Percentiles rank a stretch among this genome's conserved stretches.
Conservation (phyloP, 2,888 invertebrate species). For the Caenorhabditis panamensis region DNA sequence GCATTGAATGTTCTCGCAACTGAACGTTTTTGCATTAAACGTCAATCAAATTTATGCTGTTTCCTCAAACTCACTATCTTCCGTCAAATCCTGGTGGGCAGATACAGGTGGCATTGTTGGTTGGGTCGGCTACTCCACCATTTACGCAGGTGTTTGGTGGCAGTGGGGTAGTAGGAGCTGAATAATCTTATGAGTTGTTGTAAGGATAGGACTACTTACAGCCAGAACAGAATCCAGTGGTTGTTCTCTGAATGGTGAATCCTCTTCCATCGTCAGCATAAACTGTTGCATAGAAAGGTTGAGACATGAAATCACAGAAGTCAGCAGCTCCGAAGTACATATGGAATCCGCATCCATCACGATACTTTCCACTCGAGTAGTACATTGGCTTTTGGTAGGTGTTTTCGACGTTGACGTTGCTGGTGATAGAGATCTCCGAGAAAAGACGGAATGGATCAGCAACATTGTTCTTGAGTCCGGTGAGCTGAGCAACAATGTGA, state of each 20-base stretch:
- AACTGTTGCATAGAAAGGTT: constrained; percentile 73
- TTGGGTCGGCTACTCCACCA: constrained; percentile 73
- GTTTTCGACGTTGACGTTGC: constrained; percentile 60
- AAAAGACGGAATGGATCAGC: constrained; percentile 74
- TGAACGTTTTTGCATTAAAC: constrained; percentile 20
- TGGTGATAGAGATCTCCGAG: constrained; percentile 73
- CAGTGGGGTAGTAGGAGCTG: constrained; percentile 61
- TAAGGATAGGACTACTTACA: constrained; percentile 13
- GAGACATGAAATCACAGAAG: constrained; percentile 70
- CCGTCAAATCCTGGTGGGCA: constrained; percentile 71
- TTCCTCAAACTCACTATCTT: constrained; percentile 59
- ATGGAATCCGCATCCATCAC: constrained; percentile 72
- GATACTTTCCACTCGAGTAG: constrained; percentile 73
- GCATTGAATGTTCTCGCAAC: constrained; percentile 71
- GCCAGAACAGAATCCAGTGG: constrained; percentile 71
- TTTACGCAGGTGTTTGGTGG: constrained; percentile 70
- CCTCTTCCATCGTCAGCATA: constrained; percentile 75
- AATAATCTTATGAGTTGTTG: neutral
- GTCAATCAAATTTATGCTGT: constrained; percentile 37
- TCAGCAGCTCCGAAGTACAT: constrained; percentile 73
- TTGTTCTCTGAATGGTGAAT: constrained; percentile 72
- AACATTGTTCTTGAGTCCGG: constrained; percentile 66
- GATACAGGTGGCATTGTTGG: constrained; percentile 70
- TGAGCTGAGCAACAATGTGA: constrained; percentile 73
- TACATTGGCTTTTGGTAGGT: constrained; percentile 70